Base-by-base conservation (phyloP, 2,113 vertebrate genomes). In the Dolichallabes microphthalmus region DNA sequence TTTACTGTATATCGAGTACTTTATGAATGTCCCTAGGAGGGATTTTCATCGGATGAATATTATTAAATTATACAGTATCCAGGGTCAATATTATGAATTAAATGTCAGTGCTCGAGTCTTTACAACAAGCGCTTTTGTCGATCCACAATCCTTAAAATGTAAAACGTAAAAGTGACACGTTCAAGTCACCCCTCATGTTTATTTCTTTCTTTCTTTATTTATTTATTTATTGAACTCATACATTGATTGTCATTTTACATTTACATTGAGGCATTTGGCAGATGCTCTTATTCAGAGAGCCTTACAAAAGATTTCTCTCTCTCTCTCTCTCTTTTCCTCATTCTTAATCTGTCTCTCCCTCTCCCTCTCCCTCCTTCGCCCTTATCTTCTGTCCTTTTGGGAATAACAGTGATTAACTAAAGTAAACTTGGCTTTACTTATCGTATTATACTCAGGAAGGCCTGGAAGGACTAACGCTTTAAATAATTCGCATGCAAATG, bases 341-440 rank as follows among this genome's bases (percentile, higher is more conserved):
- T 88, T 82, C 58, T 73, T 82, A 89, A 85, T 87, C 86, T 89
- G 92, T 89, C 58, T 78, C 80, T 71, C 64, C 60, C 80, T 81
- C 32, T 88, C 55, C 52, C 30, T 92, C 93, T 69, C 45, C 88
- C 90, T 76, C 77, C 12, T 85, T 39, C 1, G 75, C 78, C 60
- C n/a, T 95, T 96, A 94, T 95, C 93, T 92, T 92, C 92, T 91
- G 90, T 90, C 90, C 94, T 93, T 90, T 92, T 94, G 92, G 92
- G 91, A 96, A 93, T 91, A 90, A 93, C 92, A 93, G 94, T 96
- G 93, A 94, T 96, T 94, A 96, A 94, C 84, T 90, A 93, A 93
- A 95, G 94, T 93, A 93, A 95, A 92, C 86, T 94, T 95, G 91
- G 91, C 93, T 96, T 95, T 93, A 95, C 94, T 96, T 95, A 96